A percentile compares a stretch with the other conserved stretches of the same genome.
phyloP scores from a whole-genome alignment of 2,797 vertebrate species.

The Parambassis ranga region DNA sequence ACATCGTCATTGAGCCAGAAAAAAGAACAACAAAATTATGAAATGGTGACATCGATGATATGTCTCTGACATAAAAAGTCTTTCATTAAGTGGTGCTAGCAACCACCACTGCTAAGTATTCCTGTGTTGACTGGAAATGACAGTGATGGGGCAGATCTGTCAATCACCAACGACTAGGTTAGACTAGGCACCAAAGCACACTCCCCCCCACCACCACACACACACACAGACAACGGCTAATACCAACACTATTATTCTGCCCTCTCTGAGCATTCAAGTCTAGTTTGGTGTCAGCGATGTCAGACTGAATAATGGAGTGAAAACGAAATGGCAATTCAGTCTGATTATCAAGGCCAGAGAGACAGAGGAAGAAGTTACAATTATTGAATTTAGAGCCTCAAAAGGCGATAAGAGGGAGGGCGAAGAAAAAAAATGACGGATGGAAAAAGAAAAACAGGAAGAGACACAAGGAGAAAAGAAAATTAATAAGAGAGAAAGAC shows the following conservation, averaged over 20 bases:
- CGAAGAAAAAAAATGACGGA: neutral
- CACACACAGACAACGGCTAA: neutral
- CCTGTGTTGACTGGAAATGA: neutral
- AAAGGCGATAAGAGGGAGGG: constrained; percentile 16
- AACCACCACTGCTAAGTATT: neutral
- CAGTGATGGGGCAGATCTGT: neutral
- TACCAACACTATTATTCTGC: neutral
- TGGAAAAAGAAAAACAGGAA: constrained; percentile 14
- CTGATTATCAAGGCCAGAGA: constrained; percentile 22
- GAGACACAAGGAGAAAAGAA: constrained; percentile 2
- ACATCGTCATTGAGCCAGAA: neutral
- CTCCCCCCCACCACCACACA: neutral
- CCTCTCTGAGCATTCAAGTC: neutral
- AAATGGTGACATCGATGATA: no score
- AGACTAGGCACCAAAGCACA: neutral
- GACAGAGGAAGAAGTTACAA: constrained; percentile 17
- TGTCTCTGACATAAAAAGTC: no score
- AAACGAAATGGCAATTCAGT: constrained; percentile 3
- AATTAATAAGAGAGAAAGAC: neutral
- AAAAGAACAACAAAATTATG: no score
- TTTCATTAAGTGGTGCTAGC: neutral
- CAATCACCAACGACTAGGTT: neutral
- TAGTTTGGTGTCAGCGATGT: constrained; percentile 12
- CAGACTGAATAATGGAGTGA: constrained; percentile 11
- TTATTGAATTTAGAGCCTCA: constrained; percentile 34